A percentile compares a stretch with the other conserved stretches of the same genome.
phyloP scores from a whole-genome alignment of 2,888 invertebrate genomes.

The Thereva unica region DNA sequence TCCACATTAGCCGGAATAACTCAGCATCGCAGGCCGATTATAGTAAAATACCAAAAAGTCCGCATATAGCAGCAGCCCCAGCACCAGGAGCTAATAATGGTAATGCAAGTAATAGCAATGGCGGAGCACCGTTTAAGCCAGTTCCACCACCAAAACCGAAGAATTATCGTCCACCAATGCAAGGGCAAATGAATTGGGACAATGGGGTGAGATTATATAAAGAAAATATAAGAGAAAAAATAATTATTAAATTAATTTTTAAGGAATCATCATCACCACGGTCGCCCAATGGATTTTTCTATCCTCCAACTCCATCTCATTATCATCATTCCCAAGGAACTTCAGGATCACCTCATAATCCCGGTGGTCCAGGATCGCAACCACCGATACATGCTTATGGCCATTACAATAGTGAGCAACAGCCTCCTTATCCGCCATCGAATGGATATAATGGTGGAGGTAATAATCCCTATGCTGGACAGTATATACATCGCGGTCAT shows the following conservation, averaged over 20 bases:
- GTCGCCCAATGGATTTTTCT: conserved; percentile 58
- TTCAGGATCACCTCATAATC: conserved; percentile 50
- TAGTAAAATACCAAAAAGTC: conserved; percentile 58
- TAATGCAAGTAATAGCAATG: conserved; percentile 45
- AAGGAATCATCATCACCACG: conserved; percentile 57
- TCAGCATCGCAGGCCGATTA: conserved; percentile 67
- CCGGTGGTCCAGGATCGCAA: conserved; percentile 38
- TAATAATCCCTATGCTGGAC: conserved; percentile 32
- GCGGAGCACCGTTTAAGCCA: conserved; percentile 72
- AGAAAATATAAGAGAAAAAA: not conserved
- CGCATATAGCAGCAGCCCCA: conserved; percentile 50
- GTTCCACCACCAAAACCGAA: conserved; percentile 93
- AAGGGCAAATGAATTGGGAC: conserved; percentile 57
- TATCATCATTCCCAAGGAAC: conserved; percentile 54
- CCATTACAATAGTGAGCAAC: conserved; percentile 49
- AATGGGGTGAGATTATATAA: conserved; percentile 58
- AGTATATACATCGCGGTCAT: conserved; percentile 56
- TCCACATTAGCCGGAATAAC: conserved; percentile 61
- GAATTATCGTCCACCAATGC: conserved; percentile 80
- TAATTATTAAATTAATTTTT: conserved; percentile 8
- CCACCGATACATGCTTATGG: conserved; percentile 47
- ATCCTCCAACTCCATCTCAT: conserved; percentile 56
- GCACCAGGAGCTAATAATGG: conserved; percentile 45
- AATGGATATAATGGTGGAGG: conserved; percentile 51
- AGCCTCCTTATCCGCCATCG: conserved; percentile 49